phyloP scores from a whole-genome alignment of 2,113 vertebrate species.

The Oxyruncus cristatus region DNA sequence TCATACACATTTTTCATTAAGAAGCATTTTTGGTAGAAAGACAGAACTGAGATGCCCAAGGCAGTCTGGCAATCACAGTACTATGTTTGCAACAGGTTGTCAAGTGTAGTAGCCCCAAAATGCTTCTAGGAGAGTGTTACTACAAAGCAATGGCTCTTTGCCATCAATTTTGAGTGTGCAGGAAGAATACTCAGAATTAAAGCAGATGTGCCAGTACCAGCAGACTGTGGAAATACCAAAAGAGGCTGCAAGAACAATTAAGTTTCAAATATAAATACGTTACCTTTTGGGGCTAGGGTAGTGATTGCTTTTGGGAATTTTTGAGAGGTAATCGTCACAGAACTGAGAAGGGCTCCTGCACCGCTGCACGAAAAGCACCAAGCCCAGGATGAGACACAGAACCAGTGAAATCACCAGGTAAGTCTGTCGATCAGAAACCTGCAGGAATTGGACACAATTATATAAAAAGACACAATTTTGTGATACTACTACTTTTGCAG shows the following conservation, averaged over 20 bases:
- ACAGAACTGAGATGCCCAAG: background rate
- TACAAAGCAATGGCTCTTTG: background rate
- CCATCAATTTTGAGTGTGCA: background rate
- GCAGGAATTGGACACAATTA: background rate
- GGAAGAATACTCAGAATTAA: background rate
- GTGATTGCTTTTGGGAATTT: slow-evolving; percentile 89
- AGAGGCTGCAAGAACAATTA: background rate
- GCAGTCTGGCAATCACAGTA: background rate
- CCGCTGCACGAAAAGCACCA: slow-evolving; percentile 89
- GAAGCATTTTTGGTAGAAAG: background rate
- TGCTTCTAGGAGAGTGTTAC: background rate
- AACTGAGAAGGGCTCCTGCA: slow-evolving; percentile 78
- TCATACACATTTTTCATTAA: background rate
- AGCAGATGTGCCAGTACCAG: background rate
- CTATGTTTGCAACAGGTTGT: background rate
- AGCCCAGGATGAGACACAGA: slow-evolving; percentile 85
- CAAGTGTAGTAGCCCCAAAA: background rate
- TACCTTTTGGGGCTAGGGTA: slow-evolving; percentile 97
- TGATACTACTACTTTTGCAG: accelerated
- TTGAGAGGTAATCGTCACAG: slow-evolving; percentile 70
- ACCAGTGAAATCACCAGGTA: slow-evolving; percentile 90
- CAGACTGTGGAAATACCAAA: background rate
- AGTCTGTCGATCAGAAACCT: slow-evolving; percentile 91
- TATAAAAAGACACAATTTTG: background rate
- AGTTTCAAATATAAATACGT: background rate